A percentile compares a stretch with the other conserved stretches of the same genome.
Evolutionary conservation across 1,140 invertebrate genomes (phyloP).

Genomic region (Drosophila persimilis): DNA sequence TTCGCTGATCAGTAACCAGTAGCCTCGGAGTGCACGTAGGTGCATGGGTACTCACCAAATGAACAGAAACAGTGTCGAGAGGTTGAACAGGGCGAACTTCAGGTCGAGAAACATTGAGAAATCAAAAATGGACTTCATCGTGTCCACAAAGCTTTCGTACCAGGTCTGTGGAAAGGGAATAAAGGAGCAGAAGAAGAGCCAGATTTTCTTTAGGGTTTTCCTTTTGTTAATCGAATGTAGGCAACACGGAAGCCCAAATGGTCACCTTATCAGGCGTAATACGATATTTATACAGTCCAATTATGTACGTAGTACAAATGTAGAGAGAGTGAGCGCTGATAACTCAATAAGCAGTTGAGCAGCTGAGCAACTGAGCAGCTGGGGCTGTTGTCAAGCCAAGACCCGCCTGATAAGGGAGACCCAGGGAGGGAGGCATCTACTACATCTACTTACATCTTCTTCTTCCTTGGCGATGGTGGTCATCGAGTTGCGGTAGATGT

Average conservation of each 20-base stretch:
- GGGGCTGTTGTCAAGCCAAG: conserved; percentile 54
- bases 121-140: conserved; percentile 90
- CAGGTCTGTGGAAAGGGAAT: conserved; percentile 87
- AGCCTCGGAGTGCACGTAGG: no score
- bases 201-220: background rate
- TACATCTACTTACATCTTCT: conserved; percentile 84
- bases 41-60: conserved; percentile 85
- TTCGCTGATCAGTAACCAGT: conserved; percentile 6
- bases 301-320: background rate
- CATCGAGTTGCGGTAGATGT: conserved; percentile 95
- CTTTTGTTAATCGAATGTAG: no score
- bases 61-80: conserved; percentile 93
- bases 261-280: conserved; percentile 23
- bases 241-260: conserved; percentile 41
- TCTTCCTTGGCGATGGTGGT: conserved; percentile 91
- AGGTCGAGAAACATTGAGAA: conserved; percentile 91
- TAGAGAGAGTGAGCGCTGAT: conserved; percentile 20
- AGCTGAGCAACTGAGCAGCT: no score
- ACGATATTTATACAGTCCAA: conserved; percentile 8
- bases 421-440: conserved; percentile 2
- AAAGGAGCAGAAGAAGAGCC: conserved; percentile 35
- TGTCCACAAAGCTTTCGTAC: conserved; percentile 88
- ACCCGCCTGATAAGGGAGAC: conserved; percentile 29
- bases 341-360: conserved; percentile 26
- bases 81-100: conserved; percentile 91